Evolutionary conservation across 2,797 vertebrate species (phyloP).

Genomic region (Enteromius thamalakanensis): DNA sequence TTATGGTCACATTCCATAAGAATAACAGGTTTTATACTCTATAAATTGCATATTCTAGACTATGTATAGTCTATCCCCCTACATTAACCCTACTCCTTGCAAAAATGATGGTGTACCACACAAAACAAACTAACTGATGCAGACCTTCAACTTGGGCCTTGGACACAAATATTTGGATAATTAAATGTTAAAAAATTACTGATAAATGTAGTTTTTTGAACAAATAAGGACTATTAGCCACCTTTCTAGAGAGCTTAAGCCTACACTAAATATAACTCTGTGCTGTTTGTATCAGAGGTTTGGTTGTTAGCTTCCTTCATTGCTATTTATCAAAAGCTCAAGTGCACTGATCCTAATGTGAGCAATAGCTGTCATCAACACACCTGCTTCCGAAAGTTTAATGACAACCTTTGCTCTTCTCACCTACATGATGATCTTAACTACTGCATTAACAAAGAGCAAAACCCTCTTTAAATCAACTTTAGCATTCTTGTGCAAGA

Average conservation of each 20-base stretch:
- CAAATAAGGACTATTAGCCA: neutral
- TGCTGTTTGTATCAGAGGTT: neutral
- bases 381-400: constrained; percentile 42
- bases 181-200: neutral
- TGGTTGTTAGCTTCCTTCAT: neutral
- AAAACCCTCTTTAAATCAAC: constrained; percentile 39
- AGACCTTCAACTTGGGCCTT: neutral
- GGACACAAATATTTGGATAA: constrained; percentile 8
- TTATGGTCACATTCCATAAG: no score
- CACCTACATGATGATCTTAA: constrained; percentile 8
- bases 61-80: no score
- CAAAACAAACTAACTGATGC: neutral
- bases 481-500: constrained; percentile 15
- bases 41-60: no score
- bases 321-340: constrained; percentile 40
- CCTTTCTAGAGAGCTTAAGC: neutral
- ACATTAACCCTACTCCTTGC: no score
- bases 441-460: neutral
- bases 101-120: no score
- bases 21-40: no score
- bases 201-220: neutral
- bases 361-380: constrained; percentile 36
- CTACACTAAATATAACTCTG: neutral
- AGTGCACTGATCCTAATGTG: constrained; percentile 32
- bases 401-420: constrained; percentile 33